Base-by-base conservation (phyloP, 2,888 invertebrate species). In the Calephelis perditalis region DNA sequence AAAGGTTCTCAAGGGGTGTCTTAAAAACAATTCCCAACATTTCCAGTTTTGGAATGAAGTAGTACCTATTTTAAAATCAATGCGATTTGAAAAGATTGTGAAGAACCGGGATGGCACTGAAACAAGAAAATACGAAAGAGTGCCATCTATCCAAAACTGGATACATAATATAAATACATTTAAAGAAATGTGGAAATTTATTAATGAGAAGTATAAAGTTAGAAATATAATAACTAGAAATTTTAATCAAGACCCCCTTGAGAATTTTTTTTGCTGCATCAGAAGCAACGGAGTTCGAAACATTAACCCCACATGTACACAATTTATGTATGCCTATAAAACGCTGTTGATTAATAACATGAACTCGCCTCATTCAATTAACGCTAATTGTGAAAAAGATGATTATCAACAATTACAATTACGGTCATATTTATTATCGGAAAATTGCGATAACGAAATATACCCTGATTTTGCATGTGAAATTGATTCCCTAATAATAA, bases 31-130 rank as follows among this genome's bases (percentile, higher is more conserved):
- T 36, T 65, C 65, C 5, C 60, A 60, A 35, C 60, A 65, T 54
- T 49, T 60, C 10, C 57, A 62, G 36, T 44, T 65, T 12, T 62
- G 65, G 65, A 40, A 59, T 59, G 57, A 65, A n/a, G 26, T 47
- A n/a, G 8, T 61, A 26, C 61, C 59, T 9, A 40, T 61, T 15
- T 57, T 64, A 45, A 56, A 60, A 35, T 64, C 45, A 10, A 63
- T 59, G 40, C n/a, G 44, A 57, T 57, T 56, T 54, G 26, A 60
- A 56, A 59, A 61, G n/a, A 56, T 26, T 26, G 26, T 26, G 26
- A 26, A 26, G 26, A 26, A 26, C 3, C 26, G 26, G 26, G 26
- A 26, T 26, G 26, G 26, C 26, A 26, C 26, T 49, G 35, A 15
- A 10, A 58, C 7, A 61, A 56, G n/a, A n/a, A 60, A 58, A 56